phyloP scores from a whole-genome alignment of 1,140 invertebrate genomes.

The Chlorops oryzae region DNA sequence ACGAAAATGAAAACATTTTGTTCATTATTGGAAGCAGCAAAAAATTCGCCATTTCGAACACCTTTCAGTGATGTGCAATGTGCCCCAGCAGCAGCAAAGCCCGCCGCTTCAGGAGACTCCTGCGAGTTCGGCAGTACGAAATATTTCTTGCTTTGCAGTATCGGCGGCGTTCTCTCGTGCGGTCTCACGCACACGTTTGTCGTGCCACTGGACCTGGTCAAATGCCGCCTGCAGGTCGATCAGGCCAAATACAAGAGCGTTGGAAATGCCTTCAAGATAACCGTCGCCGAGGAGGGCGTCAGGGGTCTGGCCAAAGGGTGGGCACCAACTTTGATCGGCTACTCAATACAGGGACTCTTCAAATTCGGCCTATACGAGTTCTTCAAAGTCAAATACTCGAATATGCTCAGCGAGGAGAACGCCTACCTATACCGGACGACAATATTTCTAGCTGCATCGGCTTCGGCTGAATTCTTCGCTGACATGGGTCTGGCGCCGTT shows the following conservation, averaged over 20 bases:
- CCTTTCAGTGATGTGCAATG: no score
- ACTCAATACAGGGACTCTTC: slow-evolving; percentile 63
- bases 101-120: slow-evolving; percentile 63
- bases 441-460: slow-evolving; percentile 86
- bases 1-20: no score
- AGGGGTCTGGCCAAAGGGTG: slow-evolving; percentile 65
- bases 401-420: slow-evolving; percentile 66
- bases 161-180: slow-evolving; percentile 87
- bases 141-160: slow-evolving; percentile 86
- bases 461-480: slow-evolving; percentile 96
- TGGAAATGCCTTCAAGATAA: slow-evolving; percentile 58
- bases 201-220: slow-evolving; percentile 88
- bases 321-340: slow-evolving; percentile 73
- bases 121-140: slow-evolving; percentile 89
- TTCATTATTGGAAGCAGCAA: no score
- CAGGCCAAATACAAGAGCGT: slow-evolving; percentile 63
- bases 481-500: slow-evolving; percentile 94
- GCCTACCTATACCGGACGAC: slow-evolving; percentile 78
- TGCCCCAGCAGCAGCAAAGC: slow-evolving; percentile 54
- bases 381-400: slow-evolving; percentile 68
- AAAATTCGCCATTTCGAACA: no score
- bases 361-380: slow-evolving; percentile 72
- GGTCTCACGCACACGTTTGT: slow-evolving; percentile 72
- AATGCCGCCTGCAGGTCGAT: slow-evolving; percentile 71
- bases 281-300: slow-evolving; percentile 61